Evolutionary conservation across 2,888 invertebrate genomes (phyloP).

Genomic region (Helicoverpa assulta): DNA sequence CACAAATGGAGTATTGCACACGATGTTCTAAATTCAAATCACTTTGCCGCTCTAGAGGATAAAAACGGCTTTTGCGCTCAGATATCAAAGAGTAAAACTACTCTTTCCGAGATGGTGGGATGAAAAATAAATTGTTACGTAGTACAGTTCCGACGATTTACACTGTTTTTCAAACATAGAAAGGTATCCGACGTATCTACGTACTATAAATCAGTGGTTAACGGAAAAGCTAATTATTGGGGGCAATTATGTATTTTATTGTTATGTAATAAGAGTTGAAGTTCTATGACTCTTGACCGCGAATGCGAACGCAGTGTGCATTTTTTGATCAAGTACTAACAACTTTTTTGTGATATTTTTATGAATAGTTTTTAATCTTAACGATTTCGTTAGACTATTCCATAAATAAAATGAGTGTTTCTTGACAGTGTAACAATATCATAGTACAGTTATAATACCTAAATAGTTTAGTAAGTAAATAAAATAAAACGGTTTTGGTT

Average conservation of each 20-base stretch:
- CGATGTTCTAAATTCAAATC: too few relatives aligned
- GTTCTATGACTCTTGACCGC: slow-evolving; percentile 34
- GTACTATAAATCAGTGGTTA: slow-evolving; percentile 28
- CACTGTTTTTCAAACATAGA: slow-evolving; percentile 23
- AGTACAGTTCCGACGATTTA: slow-evolving; percentile 11
- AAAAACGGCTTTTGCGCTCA: too few relatives aligned
- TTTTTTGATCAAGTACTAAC: not conserved
- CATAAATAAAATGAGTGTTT: too few relatives aligned
- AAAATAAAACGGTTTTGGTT: too few relatives aligned
- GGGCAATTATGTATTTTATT: slow-evolving; percentile 20
- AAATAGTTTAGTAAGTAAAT: too few relatives aligned
- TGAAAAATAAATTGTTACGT: slow-evolving; percentile 21
- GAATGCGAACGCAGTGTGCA: slow-evolving; percentile 8
- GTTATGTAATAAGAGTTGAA: slow-evolving; percentile 7
- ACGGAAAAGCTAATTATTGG: slow-evolving; percentile 28
- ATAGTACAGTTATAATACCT: too few relatives aligned
- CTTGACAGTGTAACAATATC: too few relatives aligned
- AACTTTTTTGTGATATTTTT: not conserved
- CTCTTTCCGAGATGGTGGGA: too few relatives aligned
- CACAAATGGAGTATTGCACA: too few relatives aligned
- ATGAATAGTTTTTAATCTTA: not conserved
- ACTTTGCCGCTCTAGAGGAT: too few relatives aligned
- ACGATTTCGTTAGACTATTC: too few relatives aligned
- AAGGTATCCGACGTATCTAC: slow-evolving; percentile 12
- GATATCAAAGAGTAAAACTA: too few relatives aligned